Base-by-base conservation (phyloP, 2,888 invertebrate species). In the Limenitis camilla region DNA sequence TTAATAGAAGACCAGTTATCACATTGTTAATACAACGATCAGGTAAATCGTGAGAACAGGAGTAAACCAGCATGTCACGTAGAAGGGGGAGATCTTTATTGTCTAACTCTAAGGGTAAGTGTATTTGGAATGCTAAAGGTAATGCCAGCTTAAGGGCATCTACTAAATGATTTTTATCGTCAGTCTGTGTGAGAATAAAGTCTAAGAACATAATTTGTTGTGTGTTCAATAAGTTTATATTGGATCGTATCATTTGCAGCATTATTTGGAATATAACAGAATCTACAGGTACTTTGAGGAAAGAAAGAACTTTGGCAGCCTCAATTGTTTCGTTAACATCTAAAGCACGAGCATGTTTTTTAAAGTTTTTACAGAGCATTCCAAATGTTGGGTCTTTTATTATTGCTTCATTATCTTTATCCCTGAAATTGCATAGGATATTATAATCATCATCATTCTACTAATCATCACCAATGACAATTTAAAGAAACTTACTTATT, bases 91-190 rank as follows among this genome's bases (percentile, higher is more conserved):
- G 54, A 61, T 91, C 90, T 28, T 88, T 76, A 7, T 70, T 76
- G 57, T 92, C 90, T 27, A 92, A 64, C 69, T 92, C 91, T 5
- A 80, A 60, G 0, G 86, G 81, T 6, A 93, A 61, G 56, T 92
- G 89, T 6, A 90, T 87, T 76, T 92, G 91, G 66, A 93, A 92
- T 0, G 91, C 90, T 30, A 92, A 71, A 0, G 93, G 92, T 7
- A 93, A 64, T 0, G 93, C 93, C 0, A 91, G 78, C 63, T 83
- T 84, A 5, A 94, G 66, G 0, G 92, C 92, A 33, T 91, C 90
- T 0, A 90, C 86, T 28, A 93, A 73, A 51, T 92, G 90, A 53
- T 81, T 81, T 9, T 83, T 87, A 1, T 61, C 63, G 38, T 88
- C 76, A 44, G 89, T 87, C 53, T 85, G 82, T 1, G 71, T 67